A percentile compares a stretch with the other conserved stretches of the same genome.
Evolutionary conservation across 2,113 vertebrate species (phyloP).

Genomic region (Pelodiscus sinensis): DNA sequence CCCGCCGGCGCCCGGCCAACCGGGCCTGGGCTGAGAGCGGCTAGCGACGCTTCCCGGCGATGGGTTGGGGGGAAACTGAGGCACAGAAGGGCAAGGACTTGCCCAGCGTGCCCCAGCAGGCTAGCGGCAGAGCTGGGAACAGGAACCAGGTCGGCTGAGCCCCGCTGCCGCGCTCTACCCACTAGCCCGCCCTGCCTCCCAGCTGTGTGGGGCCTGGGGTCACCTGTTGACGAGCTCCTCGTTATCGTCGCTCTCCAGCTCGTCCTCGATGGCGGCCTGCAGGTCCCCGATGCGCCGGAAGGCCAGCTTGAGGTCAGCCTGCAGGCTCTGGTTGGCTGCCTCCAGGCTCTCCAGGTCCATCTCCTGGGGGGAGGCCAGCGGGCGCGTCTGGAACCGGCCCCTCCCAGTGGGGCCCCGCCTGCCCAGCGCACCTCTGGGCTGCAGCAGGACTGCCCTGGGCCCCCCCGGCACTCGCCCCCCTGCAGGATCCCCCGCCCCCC

Average conservation of each 20-base stretch:
- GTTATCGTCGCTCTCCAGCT: conserved; percentile 98
- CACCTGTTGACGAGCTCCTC: conserved; percentile 99
- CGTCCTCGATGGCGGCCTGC: conserved; percentile 97
- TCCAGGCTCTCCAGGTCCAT: conserved; percentile 98
- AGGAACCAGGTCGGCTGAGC: too few relatives aligned
- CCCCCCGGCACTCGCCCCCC: too few relatives aligned
- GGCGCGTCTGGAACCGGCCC: too few relatives aligned
- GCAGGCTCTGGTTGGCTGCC: conserved; percentile 97
- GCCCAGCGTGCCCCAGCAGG: background rate
- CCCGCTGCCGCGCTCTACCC: background rate
- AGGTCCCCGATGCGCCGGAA: conserved; percentile 98
- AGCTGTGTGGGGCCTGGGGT: background rate
- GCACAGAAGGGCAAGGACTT: background rate
- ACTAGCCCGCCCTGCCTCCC: background rate
- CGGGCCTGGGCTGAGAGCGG: too few relatives aligned
- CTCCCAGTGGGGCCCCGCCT: too few relatives aligned
- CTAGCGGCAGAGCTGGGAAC: background rate
- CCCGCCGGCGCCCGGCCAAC: background rate
- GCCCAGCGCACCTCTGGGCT: background rate
- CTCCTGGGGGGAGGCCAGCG: conserved; percentile 78
- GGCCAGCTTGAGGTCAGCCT: conserved; percentile 95
- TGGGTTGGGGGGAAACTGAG: background rate
- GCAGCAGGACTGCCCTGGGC: too few relatives aligned
- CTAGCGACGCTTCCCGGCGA: too few relatives aligned
- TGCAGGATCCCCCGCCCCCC: fast-evolving